phyloP scores from a whole-genome alignment of 64 coral and sea anemone genomes.

The Trachythela sp. region DNA sequence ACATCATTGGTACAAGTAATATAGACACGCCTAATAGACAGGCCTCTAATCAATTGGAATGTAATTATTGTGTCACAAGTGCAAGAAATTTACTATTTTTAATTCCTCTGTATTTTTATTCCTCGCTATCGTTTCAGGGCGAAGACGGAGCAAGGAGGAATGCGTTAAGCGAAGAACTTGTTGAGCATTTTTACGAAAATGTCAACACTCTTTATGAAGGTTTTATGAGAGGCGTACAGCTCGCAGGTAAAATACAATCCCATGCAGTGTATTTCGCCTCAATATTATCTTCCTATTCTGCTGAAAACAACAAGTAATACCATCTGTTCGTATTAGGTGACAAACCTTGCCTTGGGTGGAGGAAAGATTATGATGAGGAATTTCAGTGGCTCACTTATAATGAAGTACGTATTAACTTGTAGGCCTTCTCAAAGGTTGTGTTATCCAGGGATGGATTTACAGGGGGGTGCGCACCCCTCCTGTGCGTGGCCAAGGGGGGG shows the following conservation, averaged over 20 bases:
- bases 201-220: constrained; percentile 74
- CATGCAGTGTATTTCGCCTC: no score
- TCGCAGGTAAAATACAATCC: constrained; percentile 69
- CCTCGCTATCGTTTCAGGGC: constrained; percentile 33
- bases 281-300: no score
- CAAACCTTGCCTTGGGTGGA: constrained; percentile 77
- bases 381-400: constrained; percentile 90
- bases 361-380: constrained; percentile 55
- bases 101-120: no score
- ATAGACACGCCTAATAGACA: no score
- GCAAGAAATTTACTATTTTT: no score
- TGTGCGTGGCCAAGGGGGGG: no score
- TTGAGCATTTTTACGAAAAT: constrained; percentile 75
- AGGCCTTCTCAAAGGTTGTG: no score
- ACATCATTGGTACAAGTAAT: no score
- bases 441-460: no score
- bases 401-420: constrained; percentile 39
- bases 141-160: constrained; percentile 66
- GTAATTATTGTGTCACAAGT: no score
- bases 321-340: constrained; percentile 53
- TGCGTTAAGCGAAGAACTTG: constrained; percentile 52
- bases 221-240: constrained; percentile 65
- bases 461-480: no score
- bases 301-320: not conserved
- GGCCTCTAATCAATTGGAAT: no score